Base-by-base conservation (phyloP, 2,888 invertebrate species). In the Drosophila suboccidentalis region DNA sequence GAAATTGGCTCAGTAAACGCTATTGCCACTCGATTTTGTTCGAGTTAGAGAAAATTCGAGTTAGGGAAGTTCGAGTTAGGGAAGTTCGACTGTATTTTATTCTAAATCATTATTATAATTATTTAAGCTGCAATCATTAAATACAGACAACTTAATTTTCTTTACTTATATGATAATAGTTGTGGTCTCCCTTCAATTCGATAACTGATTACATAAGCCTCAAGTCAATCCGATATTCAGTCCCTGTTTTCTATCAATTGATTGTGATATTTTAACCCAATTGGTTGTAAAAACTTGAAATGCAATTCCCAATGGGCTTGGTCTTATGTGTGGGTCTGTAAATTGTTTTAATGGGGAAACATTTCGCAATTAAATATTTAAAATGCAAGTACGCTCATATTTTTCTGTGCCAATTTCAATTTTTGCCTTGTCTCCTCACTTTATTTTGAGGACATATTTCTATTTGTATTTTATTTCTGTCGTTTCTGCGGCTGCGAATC, bases 351-450 rank as follows among this genome's bases (percentile, higher is more conserved):
- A 44, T 29, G 54, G 15, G 11, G 55, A 70, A 73, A 69, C 71
- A 49, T 64, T 50, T 69, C 54, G 55, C 78, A 79, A 87, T 87
- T 82, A 82, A 77, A 87, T 84, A 85, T 85, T 87, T 81, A 85
- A 85, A 81, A 78, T 70, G 60, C 64, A 70, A 75, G 60, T 81
- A 51, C 49, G 54, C 64, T 72, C 66, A 69, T 72, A 84, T 84
- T 71, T 82, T 82, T 75, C 78, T 64, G 80, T 71, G 49, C 19
- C 47, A 38, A 58, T 58, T 58, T 47, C 38, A 47, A 34, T 26
- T 46, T 38, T 59, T 71, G 46, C 39, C n/a, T 32, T 54, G 34
- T 49, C 13, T 67, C n/a, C 22, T 4, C 32, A 8, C 17, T 34
- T 34, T 17, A 50, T 63, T 59, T 73, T 53, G 38, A 64, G 53